These are phyloP conservation scores for Loris lydekkerianus DNA, from an alignment of 2,797 vertebrate genomes.

Conservation along the genomic window DNA sequence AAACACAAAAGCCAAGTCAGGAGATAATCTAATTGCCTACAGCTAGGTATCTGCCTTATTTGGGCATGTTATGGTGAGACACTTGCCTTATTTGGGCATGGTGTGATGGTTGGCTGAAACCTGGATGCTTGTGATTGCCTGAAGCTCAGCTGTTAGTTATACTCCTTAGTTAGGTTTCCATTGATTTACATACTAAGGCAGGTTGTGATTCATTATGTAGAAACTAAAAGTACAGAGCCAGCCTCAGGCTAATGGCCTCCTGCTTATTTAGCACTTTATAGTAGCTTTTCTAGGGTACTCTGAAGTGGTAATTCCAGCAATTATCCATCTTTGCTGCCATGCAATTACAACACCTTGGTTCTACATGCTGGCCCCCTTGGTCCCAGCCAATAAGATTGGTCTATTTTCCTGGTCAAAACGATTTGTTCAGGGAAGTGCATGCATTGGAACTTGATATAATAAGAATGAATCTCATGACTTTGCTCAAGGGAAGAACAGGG, in stretches of 20 bases:
- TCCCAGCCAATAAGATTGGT: neutral
- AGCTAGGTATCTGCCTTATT: neutral
- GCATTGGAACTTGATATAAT: neutral
- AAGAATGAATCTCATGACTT: neutral
- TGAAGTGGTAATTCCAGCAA: neutral
- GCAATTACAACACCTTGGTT: neutral
- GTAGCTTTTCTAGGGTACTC: neutral
- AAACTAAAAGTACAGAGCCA: neutral
- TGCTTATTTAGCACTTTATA: neutral
- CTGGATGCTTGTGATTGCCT: neutral
- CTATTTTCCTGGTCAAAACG: neutral
- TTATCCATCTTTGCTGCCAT: accelerated
- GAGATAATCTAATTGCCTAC: neutral
- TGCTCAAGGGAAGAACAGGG: neutral
- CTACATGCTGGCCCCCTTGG: neutral
- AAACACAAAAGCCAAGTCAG: too few relatives aligned
- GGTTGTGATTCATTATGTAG: neutral
- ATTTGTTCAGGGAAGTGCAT: neutral
- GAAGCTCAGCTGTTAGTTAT: neutral
- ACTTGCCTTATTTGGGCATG: neutral
- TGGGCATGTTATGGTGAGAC: neutral
- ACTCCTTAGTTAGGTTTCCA: neutral
- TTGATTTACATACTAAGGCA: neutral
- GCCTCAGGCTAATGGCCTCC: neutral
- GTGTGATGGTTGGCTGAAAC: neutral